These are phyloP conservation scores for Neuroscelio doddi DNA, from an alignment of 2,888 invertebrate species.

Conservation along the genomic window DNA sequence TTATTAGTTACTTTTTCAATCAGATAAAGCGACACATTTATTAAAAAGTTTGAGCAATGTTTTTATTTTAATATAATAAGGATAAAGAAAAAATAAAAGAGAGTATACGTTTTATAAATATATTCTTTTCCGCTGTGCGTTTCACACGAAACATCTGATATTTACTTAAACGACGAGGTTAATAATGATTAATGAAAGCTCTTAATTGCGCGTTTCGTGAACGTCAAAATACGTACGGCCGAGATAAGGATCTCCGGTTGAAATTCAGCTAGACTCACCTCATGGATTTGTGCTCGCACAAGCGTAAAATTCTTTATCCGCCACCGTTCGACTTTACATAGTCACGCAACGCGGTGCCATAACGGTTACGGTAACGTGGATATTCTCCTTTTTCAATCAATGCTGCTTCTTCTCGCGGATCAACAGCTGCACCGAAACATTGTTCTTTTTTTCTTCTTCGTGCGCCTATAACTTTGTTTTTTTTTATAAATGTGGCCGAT, in stretches of 20 bases:
- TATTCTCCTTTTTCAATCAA: constrained; percentile 45
- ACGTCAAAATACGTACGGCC: constrained; percentile 40
- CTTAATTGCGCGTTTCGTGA: constrained; percentile 47
- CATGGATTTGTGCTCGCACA: constrained; percentile 44
- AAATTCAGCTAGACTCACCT: constrained; percentile 41
- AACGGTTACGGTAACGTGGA: constrained; percentile 46
- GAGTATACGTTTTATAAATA: too few species aligned
- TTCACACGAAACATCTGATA: constrained; percentile 39
- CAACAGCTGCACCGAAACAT: constrained; percentile 43
- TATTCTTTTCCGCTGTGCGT: too few species aligned
- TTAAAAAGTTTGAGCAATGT: too few species aligned
- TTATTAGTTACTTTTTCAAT: too few species aligned
- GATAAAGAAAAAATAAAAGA: too few species aligned
- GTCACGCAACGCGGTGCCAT: constrained; percentile 45
- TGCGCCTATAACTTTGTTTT: constrained; percentile 30
- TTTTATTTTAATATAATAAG: too few species aligned
- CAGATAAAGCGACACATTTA: too few species aligned
- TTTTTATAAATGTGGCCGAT: not conserved
- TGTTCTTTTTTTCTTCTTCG: constrained; percentile 27
- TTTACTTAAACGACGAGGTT: constrained; percentile 39
- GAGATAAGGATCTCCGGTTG: constrained; percentile 42
- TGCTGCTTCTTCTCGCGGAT: constrained; percentile 41
- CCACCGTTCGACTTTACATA: constrained; percentile 40
- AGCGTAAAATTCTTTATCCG: constrained; percentile 48
- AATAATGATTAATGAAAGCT: constrained; percentile 46